These are phyloP conservation scores for Elgonia sp. DNA, from an alignment of 2,888 invertebrate species.

Conservation along the genomic window DNA sequence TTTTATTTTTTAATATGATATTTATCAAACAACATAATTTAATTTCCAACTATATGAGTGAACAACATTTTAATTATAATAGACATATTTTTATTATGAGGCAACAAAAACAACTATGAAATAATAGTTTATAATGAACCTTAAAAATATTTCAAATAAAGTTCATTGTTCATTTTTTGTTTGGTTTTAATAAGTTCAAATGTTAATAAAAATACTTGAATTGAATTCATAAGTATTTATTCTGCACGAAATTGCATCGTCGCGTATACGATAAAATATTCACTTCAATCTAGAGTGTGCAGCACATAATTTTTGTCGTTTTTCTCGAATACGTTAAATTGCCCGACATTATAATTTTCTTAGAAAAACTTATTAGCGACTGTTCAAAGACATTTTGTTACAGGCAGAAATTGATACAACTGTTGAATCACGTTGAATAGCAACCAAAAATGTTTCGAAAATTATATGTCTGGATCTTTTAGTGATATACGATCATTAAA, in stretches of 20 bases:
- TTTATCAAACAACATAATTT: too few relatives aligned
- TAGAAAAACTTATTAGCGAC: conserved; percentile 61
- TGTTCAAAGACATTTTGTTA: conserved; percentile 56
- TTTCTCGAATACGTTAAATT: conserved; percentile 23
- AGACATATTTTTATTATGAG: too few relatives aligned
- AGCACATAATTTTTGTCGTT: neutral
- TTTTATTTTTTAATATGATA: too few relatives aligned
- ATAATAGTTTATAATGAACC: too few relatives aligned
- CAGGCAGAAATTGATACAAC: conserved; percentile 47
- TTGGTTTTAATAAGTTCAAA: neutral
- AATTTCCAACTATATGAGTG: too few relatives aligned
- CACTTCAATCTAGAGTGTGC: conserved; percentile 16
- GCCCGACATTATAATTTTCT: conserved; percentile 49
- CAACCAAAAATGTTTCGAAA: conserved; percentile 56
- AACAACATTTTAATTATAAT: too few relatives aligned
- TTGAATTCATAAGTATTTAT: conserved; percentile 24
- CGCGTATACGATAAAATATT: conserved; percentile 43
- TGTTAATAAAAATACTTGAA: neutral
- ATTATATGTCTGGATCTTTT: conserved; percentile 54
- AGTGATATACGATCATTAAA: conserved; percentile 60
- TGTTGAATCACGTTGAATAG: conserved; percentile 33
- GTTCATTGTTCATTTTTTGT: too few relatives aligned
- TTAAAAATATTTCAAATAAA: too few relatives aligned
- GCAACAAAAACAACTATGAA: too few relatives aligned
- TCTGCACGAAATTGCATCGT: conserved; percentile 4